phyloP scores from a whole-genome alignment of 2,888 invertebrate species.

The Caenorhabditis uteleia region DNA sequence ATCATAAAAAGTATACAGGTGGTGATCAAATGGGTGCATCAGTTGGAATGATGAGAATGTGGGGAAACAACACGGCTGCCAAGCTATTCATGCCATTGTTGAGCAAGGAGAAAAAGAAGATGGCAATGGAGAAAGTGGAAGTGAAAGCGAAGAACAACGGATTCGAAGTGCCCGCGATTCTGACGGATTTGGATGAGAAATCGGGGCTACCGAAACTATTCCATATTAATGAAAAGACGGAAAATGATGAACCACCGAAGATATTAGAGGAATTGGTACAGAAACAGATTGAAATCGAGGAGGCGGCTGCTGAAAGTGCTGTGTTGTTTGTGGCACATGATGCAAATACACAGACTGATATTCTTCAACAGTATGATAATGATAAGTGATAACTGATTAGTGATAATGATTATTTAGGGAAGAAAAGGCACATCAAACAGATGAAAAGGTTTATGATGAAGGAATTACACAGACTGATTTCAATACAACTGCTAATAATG shows the following conservation, averaged over 20 bases:
- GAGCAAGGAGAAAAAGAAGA: constrained; percentile 62
- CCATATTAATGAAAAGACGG: constrained; percentile 48
- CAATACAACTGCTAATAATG: constrained; percentile 19
- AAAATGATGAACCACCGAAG: constrained; percentile 43
- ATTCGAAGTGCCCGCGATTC: constrained; percentile 66
- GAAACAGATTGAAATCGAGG: constrained; percentile 49
- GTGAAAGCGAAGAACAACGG: constrained; percentile 67
- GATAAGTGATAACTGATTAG: neutral
- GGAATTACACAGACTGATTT: constrained; percentile 41
- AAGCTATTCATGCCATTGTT: constrained; percentile 66
- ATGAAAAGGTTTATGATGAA: constrained; percentile 41
- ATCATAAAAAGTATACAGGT: constrained; percentile 12
- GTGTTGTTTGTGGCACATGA: constrained; percentile 50
- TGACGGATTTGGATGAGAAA: constrained; percentile 64
- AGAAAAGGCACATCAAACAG: constrained; percentile 63
- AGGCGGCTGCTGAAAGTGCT: constrained; percentile 34
- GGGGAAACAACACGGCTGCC: constrained; percentile 67
- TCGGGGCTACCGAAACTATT: constrained; percentile 64
- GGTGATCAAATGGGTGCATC: constrained; percentile 63
- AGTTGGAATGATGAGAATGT: constrained; percentile 68
- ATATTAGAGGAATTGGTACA: constrained; percentile 55
- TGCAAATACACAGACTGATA: constrained; percentile 58
- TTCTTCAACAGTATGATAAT: constrained; percentile 37
- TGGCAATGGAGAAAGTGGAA: constrained; percentile 66
- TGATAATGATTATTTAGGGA: constrained; percentile 40